These are phyloP conservation scores for Xestia c-nigrum DNA, from an alignment of 2,888 invertebrate genomes.

Conservation along the genomic window DNA sequence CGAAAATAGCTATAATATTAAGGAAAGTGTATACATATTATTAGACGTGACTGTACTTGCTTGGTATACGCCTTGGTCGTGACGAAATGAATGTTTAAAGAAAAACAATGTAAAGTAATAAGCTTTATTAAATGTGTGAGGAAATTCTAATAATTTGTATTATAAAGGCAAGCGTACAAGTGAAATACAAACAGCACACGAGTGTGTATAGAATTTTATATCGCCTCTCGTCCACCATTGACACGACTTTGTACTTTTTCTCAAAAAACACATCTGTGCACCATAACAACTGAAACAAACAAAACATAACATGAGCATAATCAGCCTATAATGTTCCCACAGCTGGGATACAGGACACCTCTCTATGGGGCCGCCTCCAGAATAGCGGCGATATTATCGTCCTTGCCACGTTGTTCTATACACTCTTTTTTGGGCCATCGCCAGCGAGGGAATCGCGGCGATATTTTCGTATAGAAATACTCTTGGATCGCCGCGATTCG, in stretches of 20 bases:
- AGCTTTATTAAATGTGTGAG: conserved; percentile 35
- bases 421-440: too few relatives aligned
- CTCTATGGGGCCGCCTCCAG: too few relatives aligned
- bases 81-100: background rate
- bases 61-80: background rate
- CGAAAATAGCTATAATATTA: too few relatives aligned
- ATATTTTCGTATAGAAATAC: too few relatives aligned
- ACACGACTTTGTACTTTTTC: conserved; percentile 59
- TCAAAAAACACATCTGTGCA: conserved; percentile 66
- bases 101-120: background rate
- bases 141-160: conserved; percentile 54
- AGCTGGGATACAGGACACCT: too few relatives aligned
- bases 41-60: too few relatives aligned
- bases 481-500: too few relatives aligned
- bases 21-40: too few relatives aligned
- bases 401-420: too few relatives aligned
- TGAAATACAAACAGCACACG: conserved; percentile 63
- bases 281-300: conserved; percentile 70
- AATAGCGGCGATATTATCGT: too few relatives aligned
- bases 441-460: too few relatives aligned
- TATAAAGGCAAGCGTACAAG: conserved; percentile 56
- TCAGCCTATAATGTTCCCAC: too few relatives aligned
- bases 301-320: background rate
- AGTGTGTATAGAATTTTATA: conserved; percentile 62
- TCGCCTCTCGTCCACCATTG: conserved; percentile 55